Conservation (phyloP, 2,888 invertebrate genomes). For the Ectropis crepuscularia region DNA sequence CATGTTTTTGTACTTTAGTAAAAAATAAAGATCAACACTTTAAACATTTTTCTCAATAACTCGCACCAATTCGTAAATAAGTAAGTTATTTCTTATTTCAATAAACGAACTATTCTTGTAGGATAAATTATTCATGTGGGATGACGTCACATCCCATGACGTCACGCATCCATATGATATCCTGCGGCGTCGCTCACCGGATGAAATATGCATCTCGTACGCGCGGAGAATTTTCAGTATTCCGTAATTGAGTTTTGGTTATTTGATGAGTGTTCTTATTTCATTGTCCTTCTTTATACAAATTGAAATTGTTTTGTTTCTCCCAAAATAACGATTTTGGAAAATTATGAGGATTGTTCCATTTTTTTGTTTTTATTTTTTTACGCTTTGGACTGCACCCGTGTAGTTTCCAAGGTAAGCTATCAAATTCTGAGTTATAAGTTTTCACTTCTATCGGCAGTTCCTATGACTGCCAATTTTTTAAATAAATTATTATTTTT, state of each 20-base stretch:
- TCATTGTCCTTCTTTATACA: slow-evolving; percentile 9
- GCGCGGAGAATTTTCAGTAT: slow-evolving; percentile 12
- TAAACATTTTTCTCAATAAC: background rate
- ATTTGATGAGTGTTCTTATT: slow-evolving; percentile 16
- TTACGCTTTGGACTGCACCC: too few relatives aligned
- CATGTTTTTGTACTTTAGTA: too few relatives aligned
- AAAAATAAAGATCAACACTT: background rate
- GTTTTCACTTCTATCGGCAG: too few relatives aligned
- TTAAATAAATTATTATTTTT: too few relatives aligned
- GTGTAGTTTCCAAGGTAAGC: too few relatives aligned
- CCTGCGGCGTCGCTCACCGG: slow-evolving; percentile 33
- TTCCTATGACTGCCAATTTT: too few relatives aligned
- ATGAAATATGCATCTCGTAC: slow-evolving; percentile 32
- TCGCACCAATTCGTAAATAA: slow-evolving; percentile 1
- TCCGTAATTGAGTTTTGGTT: slow-evolving; percentile 13
- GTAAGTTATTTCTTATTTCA: background rate
- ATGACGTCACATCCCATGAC: slow-evolving; percentile 43
- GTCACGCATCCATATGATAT: slow-evolving; percentile 41
- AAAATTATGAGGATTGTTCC: slow-evolving; percentile 5
- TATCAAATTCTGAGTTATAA: too few relatives aligned
- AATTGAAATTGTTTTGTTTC: slow-evolving; percentile 9
- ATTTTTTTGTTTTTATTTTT: too few relatives aligned
- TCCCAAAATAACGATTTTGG: background rate
- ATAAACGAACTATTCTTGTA: slow-evolving; percentile 11
- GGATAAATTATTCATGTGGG: slow-evolving; percentile 29